Evolutionary conservation across 2,888 invertebrate genomes (phyloP), one percentile per base, ranked within the genome.

Genomic region (Lydus trimaculatus): DNA sequence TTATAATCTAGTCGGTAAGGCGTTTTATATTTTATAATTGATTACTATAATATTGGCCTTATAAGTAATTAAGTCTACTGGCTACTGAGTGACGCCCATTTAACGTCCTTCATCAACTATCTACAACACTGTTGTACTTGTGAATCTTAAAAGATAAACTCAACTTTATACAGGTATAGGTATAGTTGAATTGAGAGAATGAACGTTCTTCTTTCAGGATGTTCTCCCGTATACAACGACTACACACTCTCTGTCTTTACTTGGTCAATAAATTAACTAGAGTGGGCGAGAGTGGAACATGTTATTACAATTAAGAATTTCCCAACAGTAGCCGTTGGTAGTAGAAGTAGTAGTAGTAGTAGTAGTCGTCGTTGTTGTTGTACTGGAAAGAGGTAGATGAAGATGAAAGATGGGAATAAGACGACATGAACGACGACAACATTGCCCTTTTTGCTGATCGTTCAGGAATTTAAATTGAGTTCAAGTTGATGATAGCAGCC

Each of bases 301-400:
- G 56, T 56, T 56, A 56, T 56, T 56, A 56, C 56, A 56, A 56
- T 56, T 56, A 56, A 56, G 56, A 56, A 56, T 56, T 56, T 56
- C 56, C 56, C 56, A 56, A 56, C 56, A 56, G 56, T 56, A 56
- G 56, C 56, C 15, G 56, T 48, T 48, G 20, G 8, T 20, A 28
- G 2, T n/a, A n/a, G n/a, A n/a, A n/a, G n/a, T n/a, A n/a, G n/a
- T n/a, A n/a, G n/a, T n/a, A n/a, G n/a, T n/a, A n/a, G n/a, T n/a
- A n/a, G n/a, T n/a, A n/a, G n/a, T n/a, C n/a, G n/a, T n/a, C n/a
- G n/a, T n/a, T n/a, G n/a, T n/a, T n/a, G n/a, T n/a, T n/a, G n/a
- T n/a, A n/a, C n/a, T n/a, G n/a, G 43, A 43, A 43, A 56, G 56
- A 56, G 20, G 25, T 25, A 56, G 56, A 56, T 56, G 56, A 56